phyloP scores from a whole-genome alignment of 1,140 invertebrate species.

The Lordiphosa mommai region DNA sequence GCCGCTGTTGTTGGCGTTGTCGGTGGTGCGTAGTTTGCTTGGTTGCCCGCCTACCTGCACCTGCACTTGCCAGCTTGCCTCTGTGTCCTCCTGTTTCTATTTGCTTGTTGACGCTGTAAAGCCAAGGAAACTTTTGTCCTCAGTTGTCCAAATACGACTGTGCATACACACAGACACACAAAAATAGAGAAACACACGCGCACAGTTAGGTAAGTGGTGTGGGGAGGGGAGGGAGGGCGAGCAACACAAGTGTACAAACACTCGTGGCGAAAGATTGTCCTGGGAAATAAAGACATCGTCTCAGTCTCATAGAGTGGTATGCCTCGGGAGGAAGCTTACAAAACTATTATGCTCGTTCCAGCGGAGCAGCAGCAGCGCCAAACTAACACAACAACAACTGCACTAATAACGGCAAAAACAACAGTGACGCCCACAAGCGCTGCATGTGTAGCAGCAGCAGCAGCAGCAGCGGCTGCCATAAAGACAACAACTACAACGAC shows the following conservation, averaged over 20 bases:
- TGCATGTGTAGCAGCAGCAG: constrained; percentile 10
- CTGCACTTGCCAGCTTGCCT: background rate
- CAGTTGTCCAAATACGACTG: constrained; percentile 69
- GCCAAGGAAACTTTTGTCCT: constrained; percentile 74
- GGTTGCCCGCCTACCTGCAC: constrained; percentile 1
- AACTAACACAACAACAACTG: constrained; percentile 51
- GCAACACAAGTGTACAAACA: constrained; percentile 52
- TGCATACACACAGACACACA: constrained; percentile 33
- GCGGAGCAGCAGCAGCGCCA: constrained; percentile 39
- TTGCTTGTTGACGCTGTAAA: constrained; percentile 73
- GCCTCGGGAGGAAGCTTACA: constrained; percentile 72
- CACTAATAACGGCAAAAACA: constrained; percentile 67
- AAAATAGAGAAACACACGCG: constrained; percentile 1
- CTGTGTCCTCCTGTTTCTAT: constrained; percentile 39
- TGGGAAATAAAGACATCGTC: constrained; percentile 74
- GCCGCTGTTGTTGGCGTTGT: constrained; percentile 59
- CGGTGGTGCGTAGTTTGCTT: constrained; percentile 35
- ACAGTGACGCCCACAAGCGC: constrained; percentile 28
- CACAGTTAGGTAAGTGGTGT: background rate
- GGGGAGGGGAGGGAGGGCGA: constrained; percentile 2
- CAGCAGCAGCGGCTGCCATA: constrained; percentile 11
- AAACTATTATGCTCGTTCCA: constrained; percentile 70
- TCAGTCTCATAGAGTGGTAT: constrained; percentile 61
- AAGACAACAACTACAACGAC: constrained; percentile 2
- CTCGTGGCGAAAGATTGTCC: constrained; percentile 71